phyloP scores from a whole-genome alignment of 2,113 vertebrate species.

The Anseranas semipalmata region DNA sequence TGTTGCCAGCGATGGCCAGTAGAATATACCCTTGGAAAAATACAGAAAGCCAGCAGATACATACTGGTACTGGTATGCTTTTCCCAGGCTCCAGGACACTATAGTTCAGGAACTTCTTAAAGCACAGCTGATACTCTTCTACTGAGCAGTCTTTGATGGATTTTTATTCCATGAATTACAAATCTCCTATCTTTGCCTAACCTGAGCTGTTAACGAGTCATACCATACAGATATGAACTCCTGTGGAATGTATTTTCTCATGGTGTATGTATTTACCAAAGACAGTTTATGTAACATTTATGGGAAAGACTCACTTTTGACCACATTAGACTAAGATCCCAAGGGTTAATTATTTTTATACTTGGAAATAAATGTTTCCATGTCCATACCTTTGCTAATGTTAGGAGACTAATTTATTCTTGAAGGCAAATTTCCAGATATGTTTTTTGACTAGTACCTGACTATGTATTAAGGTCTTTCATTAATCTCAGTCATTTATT shows the following conservation, averaged over 20 bases:
- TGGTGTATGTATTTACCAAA: neutral
- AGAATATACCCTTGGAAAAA: neutral
- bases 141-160: neutral
- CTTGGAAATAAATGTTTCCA: neutral
- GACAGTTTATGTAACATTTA: neutral
- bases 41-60: neutral
- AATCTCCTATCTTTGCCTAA: neutral
- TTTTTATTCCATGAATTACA: neutral
- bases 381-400: neutral
- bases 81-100: neutral
- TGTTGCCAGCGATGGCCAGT: neutral
- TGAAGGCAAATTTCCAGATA: neutral
- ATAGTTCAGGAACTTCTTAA: neutral
- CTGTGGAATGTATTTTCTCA: neutral
- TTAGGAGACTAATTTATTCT: neutral
- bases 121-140: neutral
- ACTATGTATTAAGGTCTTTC: neutral
- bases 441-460: neutral
- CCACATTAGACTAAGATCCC: neutral
- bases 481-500: neutral
- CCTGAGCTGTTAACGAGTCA: neutral
- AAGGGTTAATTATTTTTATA: neutral
- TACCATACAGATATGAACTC: neutral
- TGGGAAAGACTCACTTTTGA: neutral
- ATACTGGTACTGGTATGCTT: accelerated